These are phyloP conservation scores for Julus scandinavius DNA, from an alignment of 2,888 invertebrate genomes.

Conservation along the genomic window DNA sequence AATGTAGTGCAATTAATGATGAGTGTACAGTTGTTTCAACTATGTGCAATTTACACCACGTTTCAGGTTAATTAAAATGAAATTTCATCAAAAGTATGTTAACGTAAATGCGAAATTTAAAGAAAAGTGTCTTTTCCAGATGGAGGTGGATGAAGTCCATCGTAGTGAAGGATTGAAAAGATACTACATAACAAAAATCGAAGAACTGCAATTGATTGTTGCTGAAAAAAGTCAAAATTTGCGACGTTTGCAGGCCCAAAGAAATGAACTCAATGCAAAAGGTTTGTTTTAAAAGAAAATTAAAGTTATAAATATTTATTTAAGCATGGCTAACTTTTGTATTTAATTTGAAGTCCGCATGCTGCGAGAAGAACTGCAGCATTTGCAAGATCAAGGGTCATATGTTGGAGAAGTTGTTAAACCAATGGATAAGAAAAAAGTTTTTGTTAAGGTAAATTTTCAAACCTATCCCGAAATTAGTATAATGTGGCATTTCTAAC, in stretches of 20 bases:
- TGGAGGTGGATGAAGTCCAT: slow-evolving; percentile 64
- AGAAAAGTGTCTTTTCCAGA: slow-evolving; percentile 59
- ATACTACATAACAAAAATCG: slow-evolving; percentile 98
- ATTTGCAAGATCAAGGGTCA: slow-evolving; percentile 95
- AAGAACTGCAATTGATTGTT: slow-evolving; percentile 91
- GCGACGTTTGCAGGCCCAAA: slow-evolving; percentile 94
- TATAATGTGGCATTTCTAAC: not conserved
- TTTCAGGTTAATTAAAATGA: too few species aligned
- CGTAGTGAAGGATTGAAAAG: slow-evolving; percentile 90
- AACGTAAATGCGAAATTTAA: too few species aligned
- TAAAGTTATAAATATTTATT: not conserved
- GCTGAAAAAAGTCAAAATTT: slow-evolving; percentile 98
- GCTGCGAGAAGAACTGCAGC: slow-evolving; percentile 95
- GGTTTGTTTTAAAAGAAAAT: slow-evolving; percentile 69
- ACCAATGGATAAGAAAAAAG: slow-evolving; percentile 99
- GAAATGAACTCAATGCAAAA: slow-evolving; percentile 99
- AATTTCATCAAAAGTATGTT: too few species aligned
- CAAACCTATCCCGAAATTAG: not conserved
- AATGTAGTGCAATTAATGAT: too few species aligned
- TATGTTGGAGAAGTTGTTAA: slow-evolving; percentile 99
- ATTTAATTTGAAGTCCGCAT: slow-evolving; percentile 80
- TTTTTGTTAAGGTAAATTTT: slow-evolving; percentile 82
- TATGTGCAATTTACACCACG: too few species aligned
- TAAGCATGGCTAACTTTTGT: not conserved
- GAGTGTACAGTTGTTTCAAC: too few species aligned